Conservation (phyloP, 2,113 vertebrate species). For the Cephalopholis sonnerati region DNA sequence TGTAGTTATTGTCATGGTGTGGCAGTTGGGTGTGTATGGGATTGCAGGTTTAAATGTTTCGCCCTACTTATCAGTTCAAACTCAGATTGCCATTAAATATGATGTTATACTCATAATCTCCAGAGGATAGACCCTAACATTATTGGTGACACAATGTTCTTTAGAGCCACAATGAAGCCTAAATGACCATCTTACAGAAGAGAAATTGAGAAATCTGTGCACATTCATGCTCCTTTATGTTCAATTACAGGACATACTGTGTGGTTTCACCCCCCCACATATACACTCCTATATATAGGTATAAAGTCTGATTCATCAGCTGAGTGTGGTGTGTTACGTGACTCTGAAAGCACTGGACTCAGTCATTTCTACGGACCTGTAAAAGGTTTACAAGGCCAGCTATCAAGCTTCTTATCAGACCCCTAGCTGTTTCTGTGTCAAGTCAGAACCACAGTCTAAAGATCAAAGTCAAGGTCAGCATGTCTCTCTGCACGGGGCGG, state of each 20-base stretch:
- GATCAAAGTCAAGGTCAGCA: conserved; percentile 31
- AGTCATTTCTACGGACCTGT: conserved; percentile 27
- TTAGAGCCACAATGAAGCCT: neutral
- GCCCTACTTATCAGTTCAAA: neutral
- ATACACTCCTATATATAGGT: neutral
- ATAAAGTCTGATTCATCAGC: conserved; percentile 9
- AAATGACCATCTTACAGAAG: neutral
- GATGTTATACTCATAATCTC: neutral
- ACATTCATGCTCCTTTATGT: neutral
- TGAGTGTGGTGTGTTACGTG: neutral
- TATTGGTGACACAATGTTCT: neutral
- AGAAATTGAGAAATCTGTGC: neutral
- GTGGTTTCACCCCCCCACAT: neutral
- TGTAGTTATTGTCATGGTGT: neutral
- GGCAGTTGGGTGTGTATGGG: neutral
- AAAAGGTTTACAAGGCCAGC: conserved; percentile 48
- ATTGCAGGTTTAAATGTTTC: neutral
- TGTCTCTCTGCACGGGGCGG: neutral
- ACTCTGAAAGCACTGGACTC: neutral
- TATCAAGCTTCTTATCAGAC: conserved; percentile 56
- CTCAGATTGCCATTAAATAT: neutral
- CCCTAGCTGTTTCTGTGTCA: conserved; percentile 35
- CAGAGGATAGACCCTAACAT: neutral
- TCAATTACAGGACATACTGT: too few species aligned
- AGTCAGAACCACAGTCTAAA: conserved; percentile 35